Evolutionary conservation across 1,140 invertebrate species (phyloP), one percentile per base, ranked within the genome.

Genomic region (Trichonephila inaurata): DNA sequence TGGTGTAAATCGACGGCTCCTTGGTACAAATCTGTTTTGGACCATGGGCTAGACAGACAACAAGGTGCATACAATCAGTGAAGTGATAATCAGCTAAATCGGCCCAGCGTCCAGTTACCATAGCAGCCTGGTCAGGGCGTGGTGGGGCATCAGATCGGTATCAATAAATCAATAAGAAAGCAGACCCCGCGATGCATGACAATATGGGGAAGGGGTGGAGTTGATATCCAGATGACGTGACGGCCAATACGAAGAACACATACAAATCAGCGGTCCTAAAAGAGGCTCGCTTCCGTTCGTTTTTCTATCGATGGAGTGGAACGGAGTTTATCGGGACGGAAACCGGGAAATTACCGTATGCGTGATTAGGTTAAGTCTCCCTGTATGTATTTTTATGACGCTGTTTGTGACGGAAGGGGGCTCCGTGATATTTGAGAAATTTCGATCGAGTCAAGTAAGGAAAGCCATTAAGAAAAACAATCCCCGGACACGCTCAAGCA

Each of bases 181-280:
- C 62, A 77, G 81, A 83, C 28, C 60, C 28, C 62, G 77, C 40
- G 81, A 83, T 94, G 93, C 93, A 94, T 94, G 88, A 94, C 93
- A 94, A 94, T 94, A 94, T 94, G 62, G 87, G 60, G 21, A 83
- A 94, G 93, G 93, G 93, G 93, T 94, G 93, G 93, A 94, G 93
- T 61, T 94, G 93, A 89, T 94, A 90, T 51, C 72, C 77, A 94
- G 72, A 94, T 90, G 93, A 94, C 93, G 93, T 94, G 87, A 89
- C 93, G 87, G 81, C 87, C 62, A 58, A 94, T 66, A 90, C 93
- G 93, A n/a, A 62, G 72, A 86, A 66, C 93, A 83, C 93, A 94
- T 94, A 94, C 93, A 94, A 94, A 94, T 94, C 93, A 94, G 93
- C 87, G 18, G n/a, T 33, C 61, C n/a, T 69, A 69, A 69, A 69